These are phyloP conservation scores for Anguilla anguilla DNA, from an alignment of 2,797 vertebrate genomes.

Conservation along the genomic window DNA sequence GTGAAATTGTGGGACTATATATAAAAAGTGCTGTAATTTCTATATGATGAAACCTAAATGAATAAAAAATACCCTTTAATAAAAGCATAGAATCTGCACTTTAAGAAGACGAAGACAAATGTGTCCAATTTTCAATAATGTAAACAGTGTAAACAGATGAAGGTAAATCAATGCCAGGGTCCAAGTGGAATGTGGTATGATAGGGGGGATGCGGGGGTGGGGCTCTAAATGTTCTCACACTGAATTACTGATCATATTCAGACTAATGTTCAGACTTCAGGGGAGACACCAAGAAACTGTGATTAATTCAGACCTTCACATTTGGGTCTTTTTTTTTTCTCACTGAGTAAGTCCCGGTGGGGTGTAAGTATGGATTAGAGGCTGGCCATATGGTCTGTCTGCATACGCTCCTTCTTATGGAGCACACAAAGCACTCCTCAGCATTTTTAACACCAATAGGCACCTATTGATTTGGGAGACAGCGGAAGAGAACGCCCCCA, in stretches of 20 bases:
- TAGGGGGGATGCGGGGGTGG: background rate
- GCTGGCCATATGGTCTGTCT: conserved; percentile 10
- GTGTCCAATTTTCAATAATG: background rate
- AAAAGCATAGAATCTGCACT: background rate
- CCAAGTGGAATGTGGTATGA: background rate
- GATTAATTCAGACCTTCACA: background rate
- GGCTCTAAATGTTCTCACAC: background rate
- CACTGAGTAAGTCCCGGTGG: conserved; percentile 30
- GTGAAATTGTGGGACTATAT: too few relatives aligned
- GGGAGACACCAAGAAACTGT: background rate
- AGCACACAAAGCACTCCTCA: conserved; percentile 45
- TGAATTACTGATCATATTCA: background rate
- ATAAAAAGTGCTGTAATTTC: too few relatives aligned
- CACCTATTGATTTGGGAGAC: conserved; percentile 60
- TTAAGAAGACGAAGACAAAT: too few relatives aligned
- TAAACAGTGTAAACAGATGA: background rate
- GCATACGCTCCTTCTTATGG: conserved; percentile 15
- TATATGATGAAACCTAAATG: background rate
- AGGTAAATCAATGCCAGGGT: background rate
- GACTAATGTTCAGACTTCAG: background rate
- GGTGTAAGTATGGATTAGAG: conserved; percentile 22
- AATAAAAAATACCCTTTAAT: too few relatives aligned
- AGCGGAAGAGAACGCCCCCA: conserved; percentile 50
- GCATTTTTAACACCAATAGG: conserved; percentile 58
- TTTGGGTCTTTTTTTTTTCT: conserved; percentile 30